Base-by-base conservation (phyloP, 1,140 invertebrate genomes). In the Eueides isabella region DNA sequence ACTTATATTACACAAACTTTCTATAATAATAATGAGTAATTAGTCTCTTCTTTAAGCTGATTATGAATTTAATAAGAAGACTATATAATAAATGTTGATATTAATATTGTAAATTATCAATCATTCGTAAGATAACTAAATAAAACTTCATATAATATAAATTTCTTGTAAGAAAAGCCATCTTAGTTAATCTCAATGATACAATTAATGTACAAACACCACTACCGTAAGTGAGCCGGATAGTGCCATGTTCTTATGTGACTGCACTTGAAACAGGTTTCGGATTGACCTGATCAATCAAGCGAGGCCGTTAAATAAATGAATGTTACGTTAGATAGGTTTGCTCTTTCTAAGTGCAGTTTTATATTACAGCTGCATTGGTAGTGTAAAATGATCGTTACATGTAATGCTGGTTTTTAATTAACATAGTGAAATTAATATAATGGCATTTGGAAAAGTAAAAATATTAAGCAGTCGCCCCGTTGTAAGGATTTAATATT, bases 271-370 rank as follows among this genome's bases (percentile, higher is more conserved):
- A 55, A 55, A 55, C 48, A 55, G 48, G 48, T 55, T 55, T 55
- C 48, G 48, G n/a, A 55, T 55, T 55, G 48, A 55, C 48, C 48
- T 4, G 48, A 55, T 55, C 48, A 55, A 55, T 55, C 48, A 55
- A 55, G 48, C 48, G 48, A 55, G 48, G 48, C 48, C 3, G 23
- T 26, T 55, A 55, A 55, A 55, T 55, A 26, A 55, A 55, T 55
- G 11, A 38, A 26, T 12, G 48, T 26, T 55, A 23, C 4, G 16
- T 55, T 19, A 55, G 9, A 2, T 55, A 26, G 48, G 23, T 14
- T 55, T 26, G 19, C 19, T 55, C 23, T 55, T 26, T 55, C 23
- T 26, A 26, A 55, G 9, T 55, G 1, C 4, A 7, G 3, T 44
- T 19, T 44, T 44, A n/a, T 44, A 44, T 3, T 9, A 5, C 5